phyloP scores from a whole-genome alignment of 2,888 invertebrate species.

The Hemithea aestivaria region DNA sequence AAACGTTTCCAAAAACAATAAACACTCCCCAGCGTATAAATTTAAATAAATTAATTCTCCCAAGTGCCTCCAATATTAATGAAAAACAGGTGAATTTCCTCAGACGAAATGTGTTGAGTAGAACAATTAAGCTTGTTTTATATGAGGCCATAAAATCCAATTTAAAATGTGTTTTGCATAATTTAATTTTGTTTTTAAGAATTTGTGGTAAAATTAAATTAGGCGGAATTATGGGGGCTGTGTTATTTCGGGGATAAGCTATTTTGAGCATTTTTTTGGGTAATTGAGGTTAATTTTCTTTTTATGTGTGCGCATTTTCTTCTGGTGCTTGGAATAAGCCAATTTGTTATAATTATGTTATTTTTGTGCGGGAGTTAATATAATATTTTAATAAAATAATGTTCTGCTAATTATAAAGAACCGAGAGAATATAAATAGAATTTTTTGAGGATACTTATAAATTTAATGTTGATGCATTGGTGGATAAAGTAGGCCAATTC shows the following conservation, averaged over 20 bases:
- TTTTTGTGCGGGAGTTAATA: no score
- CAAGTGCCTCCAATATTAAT: slow-evolving; percentile 32
- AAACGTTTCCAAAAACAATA: slow-evolving; percentile 22
- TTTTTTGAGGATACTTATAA: no score
- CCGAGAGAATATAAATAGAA: no score
- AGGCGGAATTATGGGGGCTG: slow-evolving; percentile 5
- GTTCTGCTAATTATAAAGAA: no score
- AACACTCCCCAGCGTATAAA: slow-evolving; percentile 23
- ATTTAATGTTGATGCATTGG: no score
- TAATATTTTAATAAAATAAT: no score
- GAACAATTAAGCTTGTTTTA: slow-evolving; percentile 25
- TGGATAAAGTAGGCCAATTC: no score
- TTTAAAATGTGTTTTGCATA: slow-evolving; percentile 12
- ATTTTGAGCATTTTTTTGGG: no score
- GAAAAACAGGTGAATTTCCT: slow-evolving; percentile 38
- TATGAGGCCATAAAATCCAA: slow-evolving; percentile 26
- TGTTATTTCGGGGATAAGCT: slow-evolving; percentile 1
- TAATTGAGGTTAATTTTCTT: no score
- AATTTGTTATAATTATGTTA: no score
- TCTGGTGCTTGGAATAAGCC: no score
- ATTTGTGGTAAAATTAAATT: slow-evolving; percentile 4
- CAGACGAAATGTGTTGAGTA: slow-evolving; percentile 25
- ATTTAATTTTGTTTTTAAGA: slow-evolving; percentile 7
- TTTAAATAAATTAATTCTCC: slow-evolving; percentile 37
- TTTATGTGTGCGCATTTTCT: no score